Conservation (phyloP, 2,888 invertebrate species). For the Auanema freiburgensis region DNA sequence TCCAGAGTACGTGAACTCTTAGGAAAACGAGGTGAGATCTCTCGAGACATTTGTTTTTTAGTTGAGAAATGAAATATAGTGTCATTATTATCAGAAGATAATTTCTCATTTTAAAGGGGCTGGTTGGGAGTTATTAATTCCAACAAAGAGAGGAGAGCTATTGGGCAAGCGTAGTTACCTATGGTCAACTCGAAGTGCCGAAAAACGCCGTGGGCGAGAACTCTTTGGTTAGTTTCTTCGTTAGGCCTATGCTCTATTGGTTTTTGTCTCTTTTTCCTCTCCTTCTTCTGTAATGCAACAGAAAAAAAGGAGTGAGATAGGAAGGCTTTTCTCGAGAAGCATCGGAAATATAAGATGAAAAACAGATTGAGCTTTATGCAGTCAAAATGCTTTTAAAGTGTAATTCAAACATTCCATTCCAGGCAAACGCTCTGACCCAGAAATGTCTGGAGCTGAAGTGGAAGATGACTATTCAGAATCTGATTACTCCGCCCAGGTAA, state of each 20-base stretch:
- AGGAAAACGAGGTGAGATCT: conserved; percentile 10
- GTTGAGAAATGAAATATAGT: no score
- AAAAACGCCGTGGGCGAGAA: conserved; percentile 11
- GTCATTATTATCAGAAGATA: no score
- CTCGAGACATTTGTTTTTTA: no score
- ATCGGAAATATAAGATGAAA: neutral
- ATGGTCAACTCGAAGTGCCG: conserved; percentile 5
- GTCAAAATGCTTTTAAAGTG: neutral
- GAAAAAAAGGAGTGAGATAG: neutral
- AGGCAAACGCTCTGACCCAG: conserved; percentile 14
- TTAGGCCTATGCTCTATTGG: neutral
- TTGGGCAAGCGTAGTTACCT: conserved; percentile 13
- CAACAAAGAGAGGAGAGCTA: conserved; percentile 10
- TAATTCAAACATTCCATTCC: conserved; percentile 4
- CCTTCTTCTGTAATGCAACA: neutral
- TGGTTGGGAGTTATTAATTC: conserved; percentile 5
- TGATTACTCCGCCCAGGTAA: conserved; percentile 3
- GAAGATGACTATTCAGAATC: conserved; percentile 4
- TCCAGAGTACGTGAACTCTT: conserved; percentile 13
- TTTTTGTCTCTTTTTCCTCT: neutral
- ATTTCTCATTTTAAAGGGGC: no score
- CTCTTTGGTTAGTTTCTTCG: conserved; percentile 13
- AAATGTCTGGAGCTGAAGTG: neutral
- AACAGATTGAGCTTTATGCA: neutral
- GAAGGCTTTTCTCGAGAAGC: neutral